A percentile compares a stretch with the other conserved stretches of the same genome.
These are phyloP conservation scores for Eudyptes chrysolophus DNA, from an alignment of 2,113 vertebrate genomes.

Conservation along the genomic window DNA sequence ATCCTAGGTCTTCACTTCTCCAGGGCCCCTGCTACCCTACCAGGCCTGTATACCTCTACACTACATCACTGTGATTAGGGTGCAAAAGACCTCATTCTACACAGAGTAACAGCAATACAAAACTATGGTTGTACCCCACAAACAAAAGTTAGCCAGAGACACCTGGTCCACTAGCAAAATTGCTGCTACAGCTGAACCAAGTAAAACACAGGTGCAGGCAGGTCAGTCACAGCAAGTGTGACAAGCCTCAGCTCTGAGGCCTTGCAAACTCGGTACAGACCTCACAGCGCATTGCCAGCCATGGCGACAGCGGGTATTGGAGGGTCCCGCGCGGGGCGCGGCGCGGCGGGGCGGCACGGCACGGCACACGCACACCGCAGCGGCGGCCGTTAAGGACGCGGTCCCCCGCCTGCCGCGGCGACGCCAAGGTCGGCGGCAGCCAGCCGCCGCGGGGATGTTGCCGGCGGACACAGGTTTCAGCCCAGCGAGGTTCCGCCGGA, in stretches of 20 bases:
- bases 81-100: not conserved
- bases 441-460: not conserved
- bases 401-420: not conserved
- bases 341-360: not conserved
- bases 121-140: rapidly evolving
- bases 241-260: not conserved
- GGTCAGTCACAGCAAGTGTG: rapidly evolving
- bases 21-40: too few species aligned
- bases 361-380: not conserved
- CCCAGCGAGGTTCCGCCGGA: too few species aligned
- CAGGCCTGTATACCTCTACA: not conserved
- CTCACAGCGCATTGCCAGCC: rapidly evolving
- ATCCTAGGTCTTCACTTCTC: not conserved
- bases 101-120: rapidly evolving
- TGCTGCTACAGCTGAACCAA: not conserved
- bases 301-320: rapidly evolving
- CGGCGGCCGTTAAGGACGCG: not conserved
- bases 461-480: not conserved
- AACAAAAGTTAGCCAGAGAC: not conserved
- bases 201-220: rapidly evolving
- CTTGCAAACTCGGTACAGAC: rapidly evolving
- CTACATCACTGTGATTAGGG: rapidly evolving
- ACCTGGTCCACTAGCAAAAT: rapidly evolving
- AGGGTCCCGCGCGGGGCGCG: too few species aligned
- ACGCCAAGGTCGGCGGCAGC: not conserved